Evolutionary conservation across 1,140 invertebrate genomes (phyloP).

Genomic region (Marisa cornuarietis): DNA sequence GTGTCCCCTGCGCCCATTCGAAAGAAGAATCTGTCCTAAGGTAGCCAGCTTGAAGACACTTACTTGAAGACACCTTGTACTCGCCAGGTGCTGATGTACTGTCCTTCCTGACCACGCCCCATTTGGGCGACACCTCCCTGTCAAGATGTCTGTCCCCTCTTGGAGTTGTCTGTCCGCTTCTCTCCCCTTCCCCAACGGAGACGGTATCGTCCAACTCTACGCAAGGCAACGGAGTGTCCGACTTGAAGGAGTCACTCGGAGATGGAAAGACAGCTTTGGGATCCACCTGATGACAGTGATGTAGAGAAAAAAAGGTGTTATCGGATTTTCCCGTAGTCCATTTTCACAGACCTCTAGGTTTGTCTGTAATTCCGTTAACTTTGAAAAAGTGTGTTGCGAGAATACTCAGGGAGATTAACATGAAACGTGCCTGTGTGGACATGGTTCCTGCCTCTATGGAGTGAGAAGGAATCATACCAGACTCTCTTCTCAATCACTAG

Average conservation of each 20-base stretch:
- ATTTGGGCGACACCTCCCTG: constrained; percentile 34
- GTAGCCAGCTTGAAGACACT: constrained; percentile 26
- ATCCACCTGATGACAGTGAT: constrained; percentile 8
- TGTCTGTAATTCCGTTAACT: too few relatives aligned
- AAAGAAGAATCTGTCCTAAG: constrained; percentile 11
- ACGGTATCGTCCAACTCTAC: constrained; percentile 23
- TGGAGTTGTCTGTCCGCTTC: constrained; percentile 52
- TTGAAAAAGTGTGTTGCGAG: too few relatives aligned
- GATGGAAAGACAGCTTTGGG: constrained; percentile 31
- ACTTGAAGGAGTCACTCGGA: constrained; percentile 40
- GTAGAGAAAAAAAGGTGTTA: too few relatives aligned
- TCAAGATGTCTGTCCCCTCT: constrained; percentile 23
- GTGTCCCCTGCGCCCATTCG: too few relatives aligned
- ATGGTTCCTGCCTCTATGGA: too few relatives aligned
- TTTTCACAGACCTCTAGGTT: too few relatives aligned
- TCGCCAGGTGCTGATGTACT: constrained; percentile 4
- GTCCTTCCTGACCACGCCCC: constrained; percentile 4
- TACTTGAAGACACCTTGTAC: constrained; percentile 31
- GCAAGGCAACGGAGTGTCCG: constrained; percentile 23
- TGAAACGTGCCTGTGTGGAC: too few relatives aligned
- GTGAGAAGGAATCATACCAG: too few relatives aligned
- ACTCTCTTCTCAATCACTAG: too few relatives aligned
- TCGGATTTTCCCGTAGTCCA: too few relatives aligned
- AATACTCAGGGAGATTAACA: too few relatives aligned
- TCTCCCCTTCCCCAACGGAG: constrained; percentile 30